phyloP scores from a whole-genome alignment of 2,797 vertebrate genomes.

The Pyrrhura leucotis region DNA sequence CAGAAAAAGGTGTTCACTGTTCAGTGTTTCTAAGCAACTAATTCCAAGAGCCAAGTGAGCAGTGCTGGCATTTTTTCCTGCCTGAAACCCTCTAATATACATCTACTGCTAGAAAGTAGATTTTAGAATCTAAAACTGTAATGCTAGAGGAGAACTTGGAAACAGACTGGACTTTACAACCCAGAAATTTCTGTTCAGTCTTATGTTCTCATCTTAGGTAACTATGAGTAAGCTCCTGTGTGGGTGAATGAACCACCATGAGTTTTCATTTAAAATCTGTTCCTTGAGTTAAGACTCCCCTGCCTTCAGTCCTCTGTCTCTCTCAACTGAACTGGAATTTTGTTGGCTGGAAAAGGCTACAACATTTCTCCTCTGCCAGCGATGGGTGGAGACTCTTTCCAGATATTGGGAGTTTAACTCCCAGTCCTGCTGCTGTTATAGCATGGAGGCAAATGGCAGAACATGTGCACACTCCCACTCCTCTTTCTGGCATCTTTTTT shows the following conservation, averaged over 20 bases:
- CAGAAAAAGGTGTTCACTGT: background rate
- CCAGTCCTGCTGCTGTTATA: background rate
- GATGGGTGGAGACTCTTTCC: background rate
- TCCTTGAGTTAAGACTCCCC: background rate
- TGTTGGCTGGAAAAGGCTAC: background rate
- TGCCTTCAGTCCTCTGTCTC: background rate
- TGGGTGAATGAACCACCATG: background rate
- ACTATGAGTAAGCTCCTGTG: background rate
- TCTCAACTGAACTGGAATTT: background rate
- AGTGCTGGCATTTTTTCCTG: background rate
- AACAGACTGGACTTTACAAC: background rate
- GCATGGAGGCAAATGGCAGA: background rate
- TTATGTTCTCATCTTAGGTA: background rate
- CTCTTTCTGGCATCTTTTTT: background rate
- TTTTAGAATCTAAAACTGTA: background rate
- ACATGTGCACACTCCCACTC: background rate
- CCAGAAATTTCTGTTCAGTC: background rate
- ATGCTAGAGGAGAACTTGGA: background rate
- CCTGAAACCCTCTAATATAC: background rate
- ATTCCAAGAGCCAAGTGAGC: background rate
- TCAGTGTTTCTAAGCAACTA: background rate
- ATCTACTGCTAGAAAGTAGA: background rate
- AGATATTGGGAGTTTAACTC: background rate
- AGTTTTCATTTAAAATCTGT: background rate
- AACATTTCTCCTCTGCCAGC: background rate